These are phyloP conservation scores for Lissocephala sabroskyi DNA, from an alignment of 2,888 invertebrate genomes.

Conservation along the genomic window DNA sequence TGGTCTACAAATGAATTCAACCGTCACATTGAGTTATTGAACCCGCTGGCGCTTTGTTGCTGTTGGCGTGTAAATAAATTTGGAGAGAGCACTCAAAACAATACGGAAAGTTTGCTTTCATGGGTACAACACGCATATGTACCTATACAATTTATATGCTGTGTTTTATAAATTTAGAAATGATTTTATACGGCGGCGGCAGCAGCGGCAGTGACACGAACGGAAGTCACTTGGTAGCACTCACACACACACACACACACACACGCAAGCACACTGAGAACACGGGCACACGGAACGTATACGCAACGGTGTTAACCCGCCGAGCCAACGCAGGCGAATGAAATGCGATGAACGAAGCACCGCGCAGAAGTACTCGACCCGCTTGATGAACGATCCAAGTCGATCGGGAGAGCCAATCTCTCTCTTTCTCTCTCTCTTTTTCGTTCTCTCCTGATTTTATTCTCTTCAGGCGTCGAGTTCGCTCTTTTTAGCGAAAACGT, in stretches of 20 bases:
- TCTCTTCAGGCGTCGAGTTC: not conserved
- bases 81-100: not conserved
- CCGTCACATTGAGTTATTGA: slow-evolving; percentile 1
- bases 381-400: not conserved
- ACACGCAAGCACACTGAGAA: not conserved
- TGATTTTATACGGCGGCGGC: slow-evolving; percentile 37
- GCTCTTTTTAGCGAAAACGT: slow-evolving; percentile 6
- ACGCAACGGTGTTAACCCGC: slow-evolving; percentile 50
- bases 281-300: slow-evolving; percentile 25
- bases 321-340: slow-evolving; percentile 44
- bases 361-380: slow-evolving; percentile 44
- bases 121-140: not conserved
- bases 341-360: slow-evolving; percentile 19
- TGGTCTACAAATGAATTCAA: no score
- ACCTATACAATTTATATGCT: slow-evolving; percentile 11
- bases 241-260: slow-evolving; percentile 7
- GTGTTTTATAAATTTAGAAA: slow-evolving; percentile 53
- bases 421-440: slow-evolving; percentile 5
- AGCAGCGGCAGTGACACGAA: slow-evolving; percentile 3
- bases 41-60: not conserved
- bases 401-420: slow-evolving; percentile 12
- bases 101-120: not conserved
- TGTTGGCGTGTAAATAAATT: not conserved
- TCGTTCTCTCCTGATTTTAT: not conserved
- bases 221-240: not conserved